Evolutionary conservation across 2,797 vertebrate genomes (phyloP), one percentile per base, ranked within the genome.

Genomic region (Acrossocheilus fasciatus): DNA sequence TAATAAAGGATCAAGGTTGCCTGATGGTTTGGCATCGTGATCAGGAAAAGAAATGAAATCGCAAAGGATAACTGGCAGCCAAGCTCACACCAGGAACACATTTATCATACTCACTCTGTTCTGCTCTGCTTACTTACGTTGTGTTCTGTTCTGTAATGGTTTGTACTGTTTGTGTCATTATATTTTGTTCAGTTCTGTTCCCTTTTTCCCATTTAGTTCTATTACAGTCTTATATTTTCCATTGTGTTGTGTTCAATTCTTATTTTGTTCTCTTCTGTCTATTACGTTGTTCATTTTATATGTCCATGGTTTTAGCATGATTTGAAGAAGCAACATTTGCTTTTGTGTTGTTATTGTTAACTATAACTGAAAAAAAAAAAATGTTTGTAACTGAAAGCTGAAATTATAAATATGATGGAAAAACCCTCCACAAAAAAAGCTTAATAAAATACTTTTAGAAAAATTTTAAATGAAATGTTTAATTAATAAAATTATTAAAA

Each of bases 1-100:
- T 39, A 59, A 87, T 75, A 87, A 74, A 74, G 47, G 45, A 59
- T 52, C 45, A 87, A 66, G 69, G 82, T 74, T 84, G 75, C 59
- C 43, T 76, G 57, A 66, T 76, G 30, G 82, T 76, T 76, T 57
- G 17, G 57, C 70, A 64, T 76, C 30, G 43, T 76, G 82, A 83
- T 74, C 70, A 83, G 72, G 43, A 64, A 75, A 50, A 74, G 0
- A 75, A 59, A 83, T 74, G 9, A 62, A 74, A 83, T 62, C 26
- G 47, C n/a, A 59, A 43, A 30, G 26, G 18, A 62, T 36, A 34
- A 57, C 20, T 47, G 39, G 11, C 82, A 36, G 54, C 26, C 5
- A 20, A 75, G 26, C 70, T 30, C 81, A 41, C 47, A 36, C 64
- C 12, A 72, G 45, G 18, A 54, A 8, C 66, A 39, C 45, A 69